Evolutionary conservation across 2,113 vertebrate species (phyloP).

Genomic region (Lasiurus cinereus): DNA sequence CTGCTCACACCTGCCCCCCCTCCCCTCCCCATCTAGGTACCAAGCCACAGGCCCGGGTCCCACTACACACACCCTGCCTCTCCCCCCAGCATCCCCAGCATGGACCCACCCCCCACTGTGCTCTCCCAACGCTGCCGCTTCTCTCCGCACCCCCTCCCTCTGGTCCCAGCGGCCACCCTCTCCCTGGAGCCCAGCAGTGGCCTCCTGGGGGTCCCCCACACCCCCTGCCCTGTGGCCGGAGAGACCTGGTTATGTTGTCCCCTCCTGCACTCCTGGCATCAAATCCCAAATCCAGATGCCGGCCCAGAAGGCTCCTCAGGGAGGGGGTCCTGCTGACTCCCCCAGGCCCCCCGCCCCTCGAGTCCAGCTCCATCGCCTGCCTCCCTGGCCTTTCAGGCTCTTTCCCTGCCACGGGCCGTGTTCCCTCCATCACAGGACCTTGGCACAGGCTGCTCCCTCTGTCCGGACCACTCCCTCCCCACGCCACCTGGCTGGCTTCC

Average conservation of each 20-base stretch:
- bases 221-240: not conserved
- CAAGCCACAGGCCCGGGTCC: no score
- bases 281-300: not conserved
- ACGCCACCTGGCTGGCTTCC: not conserved
- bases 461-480: not conserved
- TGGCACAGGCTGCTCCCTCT: not conserved
- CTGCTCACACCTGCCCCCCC: not conserved
- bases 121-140: fast-evolving
- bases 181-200: not conserved
- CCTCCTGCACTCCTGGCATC: not conserved
- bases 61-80: no score
- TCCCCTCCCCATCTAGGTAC: no score
- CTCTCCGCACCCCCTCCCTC: fast-evolving
- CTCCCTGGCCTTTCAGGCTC: not conserved
- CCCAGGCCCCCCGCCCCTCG: not conserved
- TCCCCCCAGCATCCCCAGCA: no score
- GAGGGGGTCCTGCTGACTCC: not conserved
- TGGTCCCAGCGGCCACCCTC: not conserved
- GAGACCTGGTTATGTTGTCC: not conserved
- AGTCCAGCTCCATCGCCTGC: not conserved
- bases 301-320: not conserved
- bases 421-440: not conserved
- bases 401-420: not conserved
- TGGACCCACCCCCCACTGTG: fast-evolving
- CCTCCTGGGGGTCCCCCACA: not conserved